Base-by-base conservation (phyloP, 30 jellyfish, hydroid and myxozoan genomes). In the Aurelia aurita complex sp. Pacific region DNA sequence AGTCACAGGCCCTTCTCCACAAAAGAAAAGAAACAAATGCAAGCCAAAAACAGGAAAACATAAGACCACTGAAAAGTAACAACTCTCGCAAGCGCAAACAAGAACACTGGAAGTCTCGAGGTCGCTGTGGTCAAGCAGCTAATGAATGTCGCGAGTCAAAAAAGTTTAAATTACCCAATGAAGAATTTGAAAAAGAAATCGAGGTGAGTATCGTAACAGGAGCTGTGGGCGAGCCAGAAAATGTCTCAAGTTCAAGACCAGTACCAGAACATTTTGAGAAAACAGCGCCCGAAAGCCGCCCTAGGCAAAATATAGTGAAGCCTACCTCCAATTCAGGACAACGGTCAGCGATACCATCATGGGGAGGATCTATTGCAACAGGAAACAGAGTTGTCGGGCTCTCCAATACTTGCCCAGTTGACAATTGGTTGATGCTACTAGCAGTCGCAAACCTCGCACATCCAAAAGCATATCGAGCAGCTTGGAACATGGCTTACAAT, bases 1-100 rank as follows among this genome's bases (percentile, higher is more conserved):
- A 69, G 80, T 42, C 80, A 23, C 66, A 42, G 80, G 80, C 80
- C 80, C 80, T 69, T 69, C 9, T 2, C 80, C 80, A 69, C 36
- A 69, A 69, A 43, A 69, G 64, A 55, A 69, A 43, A 42, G 80
- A 66, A 69, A 69, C 80, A 33, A 42, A 16, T 61, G 69, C 8
- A 61, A 3, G 54, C 5, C 1, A 1, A 43, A 1, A 6, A 3
- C 54, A 66, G 8, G 52, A 66, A 14, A 66, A 19, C 36, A 66
- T 66, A 5, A 40, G 36, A 66, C 76, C 76, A 66, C n/a, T 66
- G 16, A 66, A 66, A 15, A 66, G 54, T 23, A 66, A 66, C 54
- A 66, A 66, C 8, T 66, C 42, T 66, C 76, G 76, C 52, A 66
- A 66, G 74, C n/a, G n/a, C n/a, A n/a, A n/a, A n/a, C n/a, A n/a